These are phyloP conservation scores for Chlamydotis undulata DNA, from an alignment of 2,113 vertebrate species.

Conservation along the genomic window DNA sequence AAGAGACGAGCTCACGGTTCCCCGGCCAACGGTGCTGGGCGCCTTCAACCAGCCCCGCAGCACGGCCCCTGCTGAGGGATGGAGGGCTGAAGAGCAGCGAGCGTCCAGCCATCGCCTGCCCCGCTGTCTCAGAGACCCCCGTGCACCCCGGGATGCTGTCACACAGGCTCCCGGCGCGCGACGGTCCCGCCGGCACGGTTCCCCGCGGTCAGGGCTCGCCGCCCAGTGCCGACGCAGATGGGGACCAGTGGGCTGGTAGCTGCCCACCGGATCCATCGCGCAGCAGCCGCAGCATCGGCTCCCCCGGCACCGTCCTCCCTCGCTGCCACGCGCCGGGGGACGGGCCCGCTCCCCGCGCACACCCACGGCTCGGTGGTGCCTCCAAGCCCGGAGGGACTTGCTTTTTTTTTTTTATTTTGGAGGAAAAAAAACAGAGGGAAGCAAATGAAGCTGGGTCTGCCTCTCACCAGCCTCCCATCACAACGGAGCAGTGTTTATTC, in stretches of 20 bases:
- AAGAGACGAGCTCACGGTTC: neutral
- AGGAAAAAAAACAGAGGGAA: neutral
- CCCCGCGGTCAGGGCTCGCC: neutral
- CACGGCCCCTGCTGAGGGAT: neutral
- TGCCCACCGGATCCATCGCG: accelerated
- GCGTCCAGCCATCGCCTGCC: neutral
- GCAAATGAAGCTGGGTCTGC: neutral
- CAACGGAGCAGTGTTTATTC: constrained; percentile 35
- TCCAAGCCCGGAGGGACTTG: neutral
- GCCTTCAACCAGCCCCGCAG: neutral
- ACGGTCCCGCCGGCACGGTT: neutral
- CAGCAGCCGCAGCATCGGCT: accelerated
- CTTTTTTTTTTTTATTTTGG: too few species aligned
- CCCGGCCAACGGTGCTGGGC: neutral
- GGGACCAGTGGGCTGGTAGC: neutral
- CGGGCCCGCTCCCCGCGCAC: neutral
- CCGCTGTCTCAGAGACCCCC: accelerated
- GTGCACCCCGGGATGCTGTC: accelerated
- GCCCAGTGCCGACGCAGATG: accelerated
- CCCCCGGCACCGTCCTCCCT: neutral
- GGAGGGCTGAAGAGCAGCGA: accelerated
- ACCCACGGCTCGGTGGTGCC: neutral
- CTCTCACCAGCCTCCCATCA: neutral
- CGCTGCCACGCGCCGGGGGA: accelerated
- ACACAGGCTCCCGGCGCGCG: neutral